Base-by-base conservation (phyloP, 2,888 invertebrate genomes). In the Perizoma affinitatum region DNA sequence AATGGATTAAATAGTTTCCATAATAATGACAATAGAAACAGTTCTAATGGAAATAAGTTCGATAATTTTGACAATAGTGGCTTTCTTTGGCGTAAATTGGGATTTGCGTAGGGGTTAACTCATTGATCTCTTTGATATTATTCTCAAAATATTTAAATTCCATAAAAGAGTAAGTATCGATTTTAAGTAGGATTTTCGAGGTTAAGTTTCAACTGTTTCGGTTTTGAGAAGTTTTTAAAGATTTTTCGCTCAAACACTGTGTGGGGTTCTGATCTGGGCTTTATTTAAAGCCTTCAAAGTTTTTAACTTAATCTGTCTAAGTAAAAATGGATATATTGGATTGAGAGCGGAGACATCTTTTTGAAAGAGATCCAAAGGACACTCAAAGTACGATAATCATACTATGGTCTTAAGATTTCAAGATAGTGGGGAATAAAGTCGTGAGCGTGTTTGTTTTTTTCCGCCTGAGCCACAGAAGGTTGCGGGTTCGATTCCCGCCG, bases 11-110 rank as follows among this genome's bases (percentile, higher is more conserved):
- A 58, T 54, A 48, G 51, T 49, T 8, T 52, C 38, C 44, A 48
- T 48, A 34, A 43, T 40, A 43, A 33, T 35, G 48, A 55, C 52
- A 58, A 58, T 53, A 55, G 47, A 38, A 47, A 54, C 50, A 49
- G 34, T 36, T 11, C 11, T 43, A 42, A 6, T 43, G 43, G 5
- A 22, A 10, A 41, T 35, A 11, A 10, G n/a, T 11, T 43, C 35
- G 9, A 46, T 53, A 48, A 42, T 45, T 34, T 11, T 5, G 33
- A 51, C 36, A 51, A 43, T 41, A 34, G 49, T 42, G 5, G 40
- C 5, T 10, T 35, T 6, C 7, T 22, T 35, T 36, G 51, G 44
- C 54, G 51, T 51, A 51, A 41, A 46, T 58, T 38, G 46, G 49
- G 44, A 49, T 58, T 62, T 54, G 50, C 51, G 35, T 50, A 22